Evolutionary conservation across 2,888 invertebrate genomes (phyloP), one percentile per base, ranked within the genome.

Genomic region (Carabus problematicus): DNA sequence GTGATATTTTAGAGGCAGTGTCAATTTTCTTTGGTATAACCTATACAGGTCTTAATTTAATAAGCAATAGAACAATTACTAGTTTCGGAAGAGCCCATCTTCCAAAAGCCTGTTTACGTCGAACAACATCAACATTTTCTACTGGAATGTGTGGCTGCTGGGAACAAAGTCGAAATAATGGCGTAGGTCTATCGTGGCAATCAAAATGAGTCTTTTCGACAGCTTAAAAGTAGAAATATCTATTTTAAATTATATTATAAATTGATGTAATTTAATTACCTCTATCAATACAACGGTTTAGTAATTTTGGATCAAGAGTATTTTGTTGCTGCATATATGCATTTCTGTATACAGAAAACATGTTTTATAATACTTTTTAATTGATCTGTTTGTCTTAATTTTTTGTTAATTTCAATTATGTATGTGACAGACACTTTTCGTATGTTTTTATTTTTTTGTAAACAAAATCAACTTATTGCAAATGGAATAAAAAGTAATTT

Each of bases 1-100:
- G 14, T 45, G 45, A 45, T 14, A 45, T 45, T 11, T 11, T 12
- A 43, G 43, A 56, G 18, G 12, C 12, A 43, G 12, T 29, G 29
- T 2, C 29, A 29, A 29, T 16, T 43, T 43, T 1, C 7, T 40
- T 43, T 43, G 8, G 29, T 43, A 45, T 45, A 45, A 61, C 8
- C 8, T 43, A n/a, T n/a, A 49, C 6, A 29, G 29, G 39, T n/a
- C 47, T 61, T 29, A 52, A 40, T 19, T 16, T 40, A 18, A 54
- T 9, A 7, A 16, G 3, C 45, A 49, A 19, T 40, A 55, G 39
- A 49, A 45, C 9, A 42, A 47, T 66, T 77, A 80, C 80, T 73
- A 84, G 74, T 78, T 81, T 81, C 3, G 82, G 82, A 63, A 85
- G 74, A 14, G 82, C 84, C 74, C 76, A 78, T 72, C 77, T 74